Base-by-base conservation (phyloP, 2,113 vertebrate genomes). In the Crypturellus undulatus region DNA sequence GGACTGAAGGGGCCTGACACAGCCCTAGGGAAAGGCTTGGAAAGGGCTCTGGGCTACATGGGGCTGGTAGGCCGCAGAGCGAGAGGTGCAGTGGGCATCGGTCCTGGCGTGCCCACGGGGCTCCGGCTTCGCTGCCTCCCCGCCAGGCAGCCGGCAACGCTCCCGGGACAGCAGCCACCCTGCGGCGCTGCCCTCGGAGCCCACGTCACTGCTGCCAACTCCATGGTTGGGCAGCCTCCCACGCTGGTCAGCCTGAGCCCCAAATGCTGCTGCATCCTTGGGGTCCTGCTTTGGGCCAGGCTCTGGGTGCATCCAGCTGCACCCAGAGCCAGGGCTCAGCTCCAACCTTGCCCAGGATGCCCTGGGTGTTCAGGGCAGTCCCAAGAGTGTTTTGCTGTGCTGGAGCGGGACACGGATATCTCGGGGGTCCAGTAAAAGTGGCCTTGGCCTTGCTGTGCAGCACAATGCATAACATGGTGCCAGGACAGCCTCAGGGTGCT, bases 211-310 rank as follows among this genome's bases (percentile, higher is more conserved):
- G 18, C 26, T 42, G 28, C 42, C 42, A 67, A 51, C 21, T 90
- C 58, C 0, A 0, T 0, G 8, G 52, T 12, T 2, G 0, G 11
- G 13, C n/a, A 20, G 19, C 58, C n/a, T 22, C n/a, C 59, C 21
- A 4, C 12, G 12, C 34, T 12, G 34, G 8, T 24, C 34, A 25
- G 34, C 60, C 22, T 6, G 34, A 5, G 60, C 34, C 59, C 20
- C 5, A 8, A 8, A 13, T 21, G 32, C 59, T 36, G 59, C 26
- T 54, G 52, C 52, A 22, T 11, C 18, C 34, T 13, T 5, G 0
- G 3, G 32, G 47, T 79, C 73, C 26, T 13, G 49, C 32, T 25
- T 43, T 49, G 0, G 0, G 6, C 32, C 0, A 0, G 25, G 56
- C 68, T 43, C 47, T 36, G 47, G 26, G 32, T 21, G 59, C 20